Evolutionary conservation across 2,888 invertebrate genomes (phyloP), one percentile per base, ranked within the genome.

Genomic region (Crocallis elinguaria): DNA sequence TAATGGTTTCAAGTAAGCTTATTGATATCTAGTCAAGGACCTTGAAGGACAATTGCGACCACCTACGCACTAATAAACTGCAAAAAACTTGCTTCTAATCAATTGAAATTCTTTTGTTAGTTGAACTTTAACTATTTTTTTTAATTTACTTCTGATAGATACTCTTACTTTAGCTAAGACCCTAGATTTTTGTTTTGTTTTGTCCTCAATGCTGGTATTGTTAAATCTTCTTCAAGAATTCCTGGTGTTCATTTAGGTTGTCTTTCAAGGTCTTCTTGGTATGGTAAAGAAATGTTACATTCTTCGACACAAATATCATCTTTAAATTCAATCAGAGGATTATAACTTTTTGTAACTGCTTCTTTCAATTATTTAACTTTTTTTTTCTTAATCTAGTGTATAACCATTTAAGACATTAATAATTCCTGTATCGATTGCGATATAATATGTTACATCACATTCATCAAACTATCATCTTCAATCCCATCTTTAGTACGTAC

Each of bases 21-120:
- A 30, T 51, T 51, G 44, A 57, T 48, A 43, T 43, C 27, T 37
- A 37, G 8, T 25, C 67, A 65, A 67, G 67, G 64, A 61, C 50
- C 53, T 50, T 48, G 30, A 37, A 50, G 54, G 54, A 51, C 50
- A 35, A 12, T 44, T 19, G 11, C 4, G 52, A 52, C 52, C 45
- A 41, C 52, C 39, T 35, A 46, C 45, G 23, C 19, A 14, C 14
- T 23, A n/a, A 14, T 32, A 1, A 19, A 13, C 11, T 6, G 9
- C 1, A 12, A 13, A 30, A 37, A 27, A 42, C 3, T 9, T 8
- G n/a, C n/a, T 0, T 33, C 3, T 16, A 1, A 3, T 19, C 11
- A 13, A 13, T 21, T 13, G n/a, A n/a, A n/a, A n/a, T n/a, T n/a
- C n/a, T n/a, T n/a, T n/a, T n/a, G n/a, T n/a, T n/a, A n/a, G n/a